Base-by-base conservation (phyloP, 2,797 vertebrate genomes). In the Caiman crocodilus region DNA sequence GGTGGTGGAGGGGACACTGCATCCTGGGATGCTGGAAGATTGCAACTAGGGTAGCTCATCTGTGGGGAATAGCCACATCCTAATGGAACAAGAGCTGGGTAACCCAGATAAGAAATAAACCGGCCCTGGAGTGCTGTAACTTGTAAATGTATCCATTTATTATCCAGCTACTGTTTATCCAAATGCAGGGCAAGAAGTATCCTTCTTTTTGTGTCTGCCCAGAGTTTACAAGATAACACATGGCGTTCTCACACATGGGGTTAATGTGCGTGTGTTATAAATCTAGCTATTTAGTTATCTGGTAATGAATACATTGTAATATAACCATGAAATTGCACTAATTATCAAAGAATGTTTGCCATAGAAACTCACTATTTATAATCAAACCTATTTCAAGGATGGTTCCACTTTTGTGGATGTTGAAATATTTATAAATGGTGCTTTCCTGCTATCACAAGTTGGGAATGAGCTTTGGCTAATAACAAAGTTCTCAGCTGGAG, bases 331-430 rank as follows among this genome's bases (percentile, higher is more conserved):
- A 82, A 42, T 77, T 12, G 65, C 2, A 88, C 3, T 79, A 59
- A 13, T 28, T 50, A 67, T 64, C 78, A 82, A 78, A 7, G 87
- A 89, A 78, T 64, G 15, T 59, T 32, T 58, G 56, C 74, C 67
- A 65, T 17, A 76, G 32, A 87, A 81, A 2, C 28, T 83, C 18
- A 71, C 5, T 79, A 81, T 1, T 71, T 50, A 58, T 85, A 90
- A 84, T 25, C 77, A 56, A 4, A 89, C 26, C 1, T n/a, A 75
- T 87, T 79, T 82, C 5, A 76, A 83, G 14, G 69, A 76, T 30
- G 85, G 75, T 26, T 10, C 1, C 75, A 26, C 10, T 17, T 10
- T 86, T 92, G 76, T 86, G 7, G 2, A 87, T 7, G 69, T 28
- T 55, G 81, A 89, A 84, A 79, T 71, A 77, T 32, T 28, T n/a